Percentiles rank a stretch among this genome's conserved stretches.
phyloP scores from a whole-genome alignment of 64 coral and sea anemone genomes.

The Actinia tenebrosa region DNA sequence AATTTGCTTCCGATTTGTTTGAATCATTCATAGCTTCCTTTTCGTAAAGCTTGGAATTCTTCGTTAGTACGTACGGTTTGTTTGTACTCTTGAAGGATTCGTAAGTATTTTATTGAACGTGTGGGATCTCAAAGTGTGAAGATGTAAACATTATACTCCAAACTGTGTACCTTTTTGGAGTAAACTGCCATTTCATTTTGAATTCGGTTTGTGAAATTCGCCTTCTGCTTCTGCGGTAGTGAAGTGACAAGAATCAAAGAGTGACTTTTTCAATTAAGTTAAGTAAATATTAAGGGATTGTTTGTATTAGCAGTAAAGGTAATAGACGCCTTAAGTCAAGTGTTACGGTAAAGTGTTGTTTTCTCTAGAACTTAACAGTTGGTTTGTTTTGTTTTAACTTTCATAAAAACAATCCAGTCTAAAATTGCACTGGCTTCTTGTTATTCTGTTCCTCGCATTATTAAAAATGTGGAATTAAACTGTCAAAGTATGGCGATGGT shows the following conservation, averaged over 20 bases:
- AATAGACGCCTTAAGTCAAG: not conserved
- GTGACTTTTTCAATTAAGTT: constrained; percentile 3
- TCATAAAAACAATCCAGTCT: not conserved
- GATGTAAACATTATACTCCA: not conserved
- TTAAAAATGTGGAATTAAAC: constrained; percentile 16
- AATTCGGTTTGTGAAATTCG: not conserved
- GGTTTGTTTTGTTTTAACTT: not conserved
- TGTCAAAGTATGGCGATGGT: not conserved
- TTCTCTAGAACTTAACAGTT: not conserved
- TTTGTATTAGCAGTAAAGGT: not conserved
- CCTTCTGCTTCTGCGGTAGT: not conserved
- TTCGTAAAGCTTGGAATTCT: not conserved
- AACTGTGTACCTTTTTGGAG: not conserved
- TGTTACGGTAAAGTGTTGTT: not conserved
- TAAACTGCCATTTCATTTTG: not conserved
- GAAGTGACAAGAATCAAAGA: not conserved
- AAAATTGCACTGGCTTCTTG: not conserved
- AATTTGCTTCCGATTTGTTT: not conserved
- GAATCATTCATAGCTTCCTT: not conserved
- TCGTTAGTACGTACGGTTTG: not conserved
- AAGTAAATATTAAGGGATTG: not conserved
- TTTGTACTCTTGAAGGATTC: not conserved
- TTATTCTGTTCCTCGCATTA: not conserved
- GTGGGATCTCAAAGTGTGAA: not conserved
- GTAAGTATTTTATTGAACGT: not conserved